A percentile compares a stretch with the other conserved stretches of the same genome.
phyloP scores from a whole-genome alignment of 1,140 invertebrate species.

The Drosophila nigrodunni region DNA sequence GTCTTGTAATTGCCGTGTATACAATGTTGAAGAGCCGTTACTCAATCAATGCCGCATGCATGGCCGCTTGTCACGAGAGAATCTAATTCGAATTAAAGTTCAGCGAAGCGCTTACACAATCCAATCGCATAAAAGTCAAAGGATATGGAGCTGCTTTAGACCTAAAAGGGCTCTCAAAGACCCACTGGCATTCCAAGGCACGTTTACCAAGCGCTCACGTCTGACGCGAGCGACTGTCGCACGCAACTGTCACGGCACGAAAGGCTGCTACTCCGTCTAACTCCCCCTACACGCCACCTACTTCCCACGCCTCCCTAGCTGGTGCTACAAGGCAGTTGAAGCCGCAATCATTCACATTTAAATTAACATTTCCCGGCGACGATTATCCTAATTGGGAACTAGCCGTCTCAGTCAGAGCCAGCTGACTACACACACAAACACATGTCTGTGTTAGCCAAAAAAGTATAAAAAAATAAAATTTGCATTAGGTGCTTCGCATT shows the following conservation, averaged over 20 bases:
- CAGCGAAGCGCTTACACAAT: conserved; percentile 72
- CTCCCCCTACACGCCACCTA: neutral
- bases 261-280: conserved; percentile 18
- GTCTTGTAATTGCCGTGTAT: conserved; percentile 33
- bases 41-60: conserved; percentile 54
- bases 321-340: conserved; percentile 20
- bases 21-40: conserved; percentile 20
- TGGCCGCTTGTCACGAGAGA: conserved; percentile 64
- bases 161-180: neutral
- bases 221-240: conserved; percentile 26
- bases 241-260: conserved; percentile 68
- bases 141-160: conserved; percentile 7
- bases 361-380: conserved; percentile 83
- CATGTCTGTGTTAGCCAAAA: conserved; percentile 18
- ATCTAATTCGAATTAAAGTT: conserved; percentile 65
- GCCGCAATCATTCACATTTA: conserved; percentile 82
- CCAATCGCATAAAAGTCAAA: conserved; percentile 46
- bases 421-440: conserved; percentile 6
- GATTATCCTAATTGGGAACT: conserved; percentile 82
- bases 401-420: conserved; percentile 32
- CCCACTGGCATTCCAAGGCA: neutral
- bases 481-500: conserved; percentile 46
- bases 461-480: conserved; percentile 28
- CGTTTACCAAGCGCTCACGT: conserved; percentile 14
- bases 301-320: neutral